A percentile compares a stretch with the other conserved stretches of the same genome.
These are phyloP conservation scores for Corbicula japonica DNA, from an alignment of 2,888 invertebrate genomes.

Conservation along the genomic window DNA sequence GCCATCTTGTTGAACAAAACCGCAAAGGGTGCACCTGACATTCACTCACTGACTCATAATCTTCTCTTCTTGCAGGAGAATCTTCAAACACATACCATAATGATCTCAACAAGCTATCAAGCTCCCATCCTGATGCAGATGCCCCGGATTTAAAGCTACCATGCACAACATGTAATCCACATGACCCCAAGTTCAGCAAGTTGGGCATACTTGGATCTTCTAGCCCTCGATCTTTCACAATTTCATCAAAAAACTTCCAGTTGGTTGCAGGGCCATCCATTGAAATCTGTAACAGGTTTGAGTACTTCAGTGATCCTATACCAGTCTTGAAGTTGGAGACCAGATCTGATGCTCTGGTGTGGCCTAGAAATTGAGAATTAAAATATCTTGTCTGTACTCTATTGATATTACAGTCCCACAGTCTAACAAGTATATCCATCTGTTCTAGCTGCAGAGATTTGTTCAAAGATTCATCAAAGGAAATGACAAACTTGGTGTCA, in stretches of 20 bases:
- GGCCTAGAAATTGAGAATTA: constrained; percentile 54
- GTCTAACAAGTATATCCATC: constrained; percentile 56
- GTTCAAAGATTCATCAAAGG: constrained; percentile 60
- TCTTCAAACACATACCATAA: constrained; percentile 78
- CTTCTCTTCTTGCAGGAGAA: constrained; percentile 73
- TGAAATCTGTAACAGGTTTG: constrained; percentile 39
- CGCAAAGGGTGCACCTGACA: constrained; percentile 71
- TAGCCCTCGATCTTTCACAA: constrained; percentile 36
- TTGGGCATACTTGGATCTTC: constrained; percentile 18
- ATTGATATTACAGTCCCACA: constrained; percentile 35
- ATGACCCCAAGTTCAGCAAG: constrained; percentile 61
- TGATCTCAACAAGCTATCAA: constrained; percentile 69
- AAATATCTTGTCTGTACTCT: constrained; percentile 44
- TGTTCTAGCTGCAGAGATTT: constrained; percentile 55
- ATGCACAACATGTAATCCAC: constrained; percentile 66
- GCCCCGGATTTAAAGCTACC: constrained; percentile 57
- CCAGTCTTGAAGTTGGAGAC: constrained; percentile 28
- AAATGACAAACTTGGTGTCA: constrained; percentile 33
- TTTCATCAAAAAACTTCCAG: constrained; percentile 47
- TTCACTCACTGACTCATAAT: constrained; percentile 57
- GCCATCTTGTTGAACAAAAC: constrained; percentile 61
- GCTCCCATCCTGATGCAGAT: constrained; percentile 46
- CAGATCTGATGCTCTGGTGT: constrained; percentile 41
- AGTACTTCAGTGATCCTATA: constrained; percentile 8
- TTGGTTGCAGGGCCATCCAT: constrained; percentile 56